Evolutionary conservation across 1,140 invertebrate species (phyloP).

Genomic region (Choristoneura fumiferana): DNA sequence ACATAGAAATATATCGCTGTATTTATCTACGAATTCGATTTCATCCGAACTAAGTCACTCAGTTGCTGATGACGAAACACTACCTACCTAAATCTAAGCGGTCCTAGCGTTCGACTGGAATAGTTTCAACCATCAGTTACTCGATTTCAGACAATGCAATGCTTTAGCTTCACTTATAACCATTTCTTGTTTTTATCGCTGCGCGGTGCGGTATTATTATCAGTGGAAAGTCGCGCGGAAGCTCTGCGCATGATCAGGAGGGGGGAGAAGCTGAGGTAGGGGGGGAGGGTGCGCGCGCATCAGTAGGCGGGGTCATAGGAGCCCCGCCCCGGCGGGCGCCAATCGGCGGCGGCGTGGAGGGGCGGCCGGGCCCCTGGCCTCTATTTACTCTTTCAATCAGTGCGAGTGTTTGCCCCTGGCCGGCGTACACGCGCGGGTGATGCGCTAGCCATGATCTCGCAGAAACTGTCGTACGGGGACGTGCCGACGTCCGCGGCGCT

Average conservation of each 20-base stretch:
- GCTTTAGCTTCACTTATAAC: slow-evolving; percentile 72
- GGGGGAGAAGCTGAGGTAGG: slow-evolving; percentile 18
- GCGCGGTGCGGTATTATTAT: slow-evolving; percentile 70
- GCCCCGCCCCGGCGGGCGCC: slow-evolving; percentile 51
- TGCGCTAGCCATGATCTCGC: slow-evolving; percentile 79
- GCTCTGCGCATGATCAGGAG: slow-evolving; percentile 26
- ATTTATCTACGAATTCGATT: background rate
- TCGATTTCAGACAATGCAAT: slow-evolving; percentile 49
- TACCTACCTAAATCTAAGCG: slow-evolving; percentile 1
- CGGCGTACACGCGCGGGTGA: slow-evolving; percentile 76
- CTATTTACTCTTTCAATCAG: slow-evolving; percentile 79
- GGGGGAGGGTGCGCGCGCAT: slow-evolving; percentile 24
- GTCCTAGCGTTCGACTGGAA: too few relatives aligned
- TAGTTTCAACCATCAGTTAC: background rate
- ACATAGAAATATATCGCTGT: slow-evolving; percentile 1
- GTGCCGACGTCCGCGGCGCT: slow-evolving; percentile 77
- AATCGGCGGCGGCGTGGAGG: slow-evolving; percentile 60
- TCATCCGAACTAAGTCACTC: slow-evolving; percentile 5
- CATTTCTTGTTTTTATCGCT: slow-evolving; percentile 75
- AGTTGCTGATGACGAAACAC: background rate
- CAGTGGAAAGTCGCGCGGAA: slow-evolving; percentile 30
- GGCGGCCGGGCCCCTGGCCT: slow-evolving; percentile 63
- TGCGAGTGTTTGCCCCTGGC: slow-evolving; percentile 75
- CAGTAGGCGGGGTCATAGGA: slow-evolving; percentile 25
- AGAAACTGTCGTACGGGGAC: slow-evolving; percentile 79